phyloP scores from a whole-genome alignment of 1,140 invertebrate genomes.

The Frieseomelitta varia region DNA sequence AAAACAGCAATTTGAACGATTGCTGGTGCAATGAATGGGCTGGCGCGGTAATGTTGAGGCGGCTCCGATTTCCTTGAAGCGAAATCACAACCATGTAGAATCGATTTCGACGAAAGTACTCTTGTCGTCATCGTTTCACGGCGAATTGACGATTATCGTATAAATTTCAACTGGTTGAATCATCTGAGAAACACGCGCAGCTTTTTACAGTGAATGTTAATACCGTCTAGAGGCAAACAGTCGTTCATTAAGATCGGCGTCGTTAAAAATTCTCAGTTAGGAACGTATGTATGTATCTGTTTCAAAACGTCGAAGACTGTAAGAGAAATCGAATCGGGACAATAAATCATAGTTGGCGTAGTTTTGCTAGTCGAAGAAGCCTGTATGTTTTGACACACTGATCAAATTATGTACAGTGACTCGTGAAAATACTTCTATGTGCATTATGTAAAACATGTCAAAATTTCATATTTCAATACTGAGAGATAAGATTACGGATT shows the following conservation, averaged over 20 bases:
- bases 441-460: no score
- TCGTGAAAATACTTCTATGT: no score
- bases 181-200: not conserved
- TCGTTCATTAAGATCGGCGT: not conserved
- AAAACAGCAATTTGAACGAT: not conserved
- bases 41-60: not conserved
- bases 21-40: not conserved
- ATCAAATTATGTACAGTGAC: not conserved
- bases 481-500: no score
- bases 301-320: not conserved
- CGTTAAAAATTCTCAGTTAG: not conserved
- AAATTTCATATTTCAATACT: no score
- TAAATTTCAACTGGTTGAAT: constrained; percentile 28
- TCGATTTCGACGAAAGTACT: constrained; percentile 5
- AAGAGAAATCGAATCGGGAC: not conserved
- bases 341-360: not conserved
- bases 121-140: constrained; percentile 10
- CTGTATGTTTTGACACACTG: not conserved
- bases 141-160: constrained; percentile 34
- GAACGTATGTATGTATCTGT: not conserved
- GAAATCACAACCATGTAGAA: not conserved
- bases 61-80: constrained; percentile 1
- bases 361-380: not conserved
- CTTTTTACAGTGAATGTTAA: not conserved
- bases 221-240: not conserved